A percentile compares a stretch with the other conserved stretches of the same genome.
Conservation (phyloP, 2,888 invertebrate species). For the Thymelicus acteon region DNA sequence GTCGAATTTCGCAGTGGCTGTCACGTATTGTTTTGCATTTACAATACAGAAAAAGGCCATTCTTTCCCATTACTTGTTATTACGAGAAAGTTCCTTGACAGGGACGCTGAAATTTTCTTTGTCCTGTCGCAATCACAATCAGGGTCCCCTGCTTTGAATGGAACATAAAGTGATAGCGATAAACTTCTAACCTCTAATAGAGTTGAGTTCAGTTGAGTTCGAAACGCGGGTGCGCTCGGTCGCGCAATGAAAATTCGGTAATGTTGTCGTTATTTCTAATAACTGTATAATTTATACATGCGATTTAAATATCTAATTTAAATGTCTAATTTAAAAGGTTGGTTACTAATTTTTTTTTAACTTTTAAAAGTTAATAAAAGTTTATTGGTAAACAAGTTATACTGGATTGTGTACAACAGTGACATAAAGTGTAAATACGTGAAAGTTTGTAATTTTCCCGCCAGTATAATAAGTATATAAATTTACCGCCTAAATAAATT, state of each 20-base stretch:
- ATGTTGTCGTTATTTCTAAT: not conserved
- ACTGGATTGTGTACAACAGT: no score
- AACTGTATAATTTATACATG: not conserved
- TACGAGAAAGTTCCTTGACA: not conserved
- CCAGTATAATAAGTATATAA: no score
- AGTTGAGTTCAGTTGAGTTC: constrained; percentile 18
- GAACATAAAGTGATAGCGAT: constrained; percentile 1
- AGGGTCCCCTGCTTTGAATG: constrained; percentile 11
- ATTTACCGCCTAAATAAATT: no score
- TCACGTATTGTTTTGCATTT: not conserved
- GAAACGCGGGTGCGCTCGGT: constrained; percentile 2
- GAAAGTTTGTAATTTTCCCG: no score
- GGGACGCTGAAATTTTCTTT: constrained; percentile 1
- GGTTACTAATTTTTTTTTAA: no score
- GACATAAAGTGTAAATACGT: no score
- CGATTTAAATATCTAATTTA: not conserved
- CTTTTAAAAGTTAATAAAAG: no score
- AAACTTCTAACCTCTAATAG: constrained; percentile 12
- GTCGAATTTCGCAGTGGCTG: not conserved
- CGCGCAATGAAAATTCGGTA: not conserved
- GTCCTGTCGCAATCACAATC: not conserved
- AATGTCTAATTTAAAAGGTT: not conserved
- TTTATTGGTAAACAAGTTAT: no score
- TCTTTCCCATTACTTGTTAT: not conserved
- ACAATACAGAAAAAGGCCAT: not conserved